A percentile compares a stretch with the other conserved stretches of the same genome.
Conservation (phyloP, 2,113 vertebrate genomes). For the Prochilodus magdalenae region DNA sequence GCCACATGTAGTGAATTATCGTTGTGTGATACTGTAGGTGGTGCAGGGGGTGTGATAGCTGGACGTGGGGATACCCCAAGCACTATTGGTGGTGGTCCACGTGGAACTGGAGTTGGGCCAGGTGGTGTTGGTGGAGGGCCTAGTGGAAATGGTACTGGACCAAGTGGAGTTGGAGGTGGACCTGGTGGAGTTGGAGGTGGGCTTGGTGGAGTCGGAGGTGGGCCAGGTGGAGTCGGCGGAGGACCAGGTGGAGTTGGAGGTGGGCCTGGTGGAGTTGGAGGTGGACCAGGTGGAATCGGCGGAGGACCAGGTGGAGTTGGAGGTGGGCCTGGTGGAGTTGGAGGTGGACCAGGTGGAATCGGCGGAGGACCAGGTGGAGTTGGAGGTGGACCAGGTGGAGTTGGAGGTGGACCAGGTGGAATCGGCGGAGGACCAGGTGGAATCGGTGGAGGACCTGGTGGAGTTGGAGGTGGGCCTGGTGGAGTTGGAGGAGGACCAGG, state of each 20-base stretch:
- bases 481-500: conserved; percentile 23
- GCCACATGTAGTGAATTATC: neutral
- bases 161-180: conserved; percentile 52
- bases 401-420: conserved; percentile 1
- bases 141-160: conserved; percentile 25
- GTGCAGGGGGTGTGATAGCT: conserved; percentile 68
- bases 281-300: conserved; percentile 24
- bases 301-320: conserved; percentile 44
- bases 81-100: conserved; percentile 47
- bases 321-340: conserved; percentile 40
- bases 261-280: conserved; percentile 43
- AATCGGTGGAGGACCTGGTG: conserved; percentile 5
- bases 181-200: conserved; percentile 51
- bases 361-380: conserved; percentile 51
- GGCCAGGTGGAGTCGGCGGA: conserved; percentile 27
- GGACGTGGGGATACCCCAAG: conserved; percentile 75
- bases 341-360: conserved; percentile 45
- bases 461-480: neutral
- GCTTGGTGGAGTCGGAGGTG: conserved; percentile 12
- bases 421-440: conserved; percentile 35
- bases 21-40: conserved; percentile 54
- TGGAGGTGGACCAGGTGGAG: conserved; percentile 53
- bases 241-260: conserved; percentile 40
- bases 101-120: conserved; percentile 2
- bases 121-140: conserved; percentile 55